Base-by-base conservation (phyloP, 37 sponge, comb jelly and placozoan genomes). In the Axinella damicornis region DNA sequence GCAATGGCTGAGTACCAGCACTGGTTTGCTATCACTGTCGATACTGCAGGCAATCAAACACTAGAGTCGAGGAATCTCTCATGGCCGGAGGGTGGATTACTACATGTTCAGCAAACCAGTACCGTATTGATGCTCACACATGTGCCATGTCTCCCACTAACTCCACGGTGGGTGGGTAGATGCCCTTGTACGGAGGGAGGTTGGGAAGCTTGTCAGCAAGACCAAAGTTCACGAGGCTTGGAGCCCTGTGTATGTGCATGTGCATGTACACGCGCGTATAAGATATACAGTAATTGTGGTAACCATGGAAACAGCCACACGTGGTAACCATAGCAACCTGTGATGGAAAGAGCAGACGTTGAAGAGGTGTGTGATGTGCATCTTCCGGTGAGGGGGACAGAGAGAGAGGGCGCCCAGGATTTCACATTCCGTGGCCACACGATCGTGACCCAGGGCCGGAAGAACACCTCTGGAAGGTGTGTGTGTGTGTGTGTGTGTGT, bases 161-260 rank as follows among this genome's bases (percentile, higher is more conserved):
- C 32, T 81, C 82, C 13, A 81, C 82, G 40, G 82, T 87, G 25
- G 89, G 83, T 35, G 89, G 70, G 53, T 5, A 18, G n/a, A 82
- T 46, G 34, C 69, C 80, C 12, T 65, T 33, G 73, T 86, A 86
- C 53, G 46, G 52, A 24, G 71, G 73, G 2, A 86, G 58, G 53
- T 57, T 57, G 41, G 87, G 87, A 53, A 78, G 69, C 14, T 60
- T 41, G 2, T 56, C 54, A 14, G 73, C 34, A 9, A 86, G 73
- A 21, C 87, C 87, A 71, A 86, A 86, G 56, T 86, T 86, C 37
- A 86, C 87, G 11, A 86, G 65, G 57, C 87, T 79, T 0, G 87
- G 87, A 46, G 53, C 33, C 53, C 53, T 72, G 37, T n/a, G 53
- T 72, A n/a, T 30, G 30, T 61, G 73, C 39, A 53, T 72, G 71